Evolutionary conservation across 1,140 invertebrate genomes (phyloP).

Genomic region (Phymastichus coffea): DNA sequence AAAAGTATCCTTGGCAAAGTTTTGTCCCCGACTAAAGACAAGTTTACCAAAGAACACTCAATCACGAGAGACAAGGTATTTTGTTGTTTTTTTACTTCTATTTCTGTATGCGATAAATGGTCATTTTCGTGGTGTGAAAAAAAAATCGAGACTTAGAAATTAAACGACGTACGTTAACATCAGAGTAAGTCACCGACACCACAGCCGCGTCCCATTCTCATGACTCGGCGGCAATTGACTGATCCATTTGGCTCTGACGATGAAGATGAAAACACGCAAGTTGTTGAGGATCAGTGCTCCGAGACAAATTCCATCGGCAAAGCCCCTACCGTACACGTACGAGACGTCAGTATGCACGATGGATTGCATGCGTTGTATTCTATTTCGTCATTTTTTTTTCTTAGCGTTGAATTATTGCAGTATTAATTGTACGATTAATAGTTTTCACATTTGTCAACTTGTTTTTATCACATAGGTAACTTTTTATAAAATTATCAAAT

Average conservation of each 20-base stretch:
- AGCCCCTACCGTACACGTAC: conserved; percentile 45
- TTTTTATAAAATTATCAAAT: too few relatives aligned
- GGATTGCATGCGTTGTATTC: too few relatives aligned
- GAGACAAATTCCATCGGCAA: conserved; percentile 50
- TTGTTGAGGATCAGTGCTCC: conserved; percentile 50
- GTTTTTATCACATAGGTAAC: too few relatives aligned
- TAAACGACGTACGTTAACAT: background rate
- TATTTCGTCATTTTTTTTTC: conserved; percentile 1
- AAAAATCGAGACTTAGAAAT: too few relatives aligned
- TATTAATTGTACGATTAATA: too few relatives aligned
- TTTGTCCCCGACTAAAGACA: conserved; percentile 74
- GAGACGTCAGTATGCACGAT: conserved; percentile 50
- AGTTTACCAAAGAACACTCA: conserved; percentile 44
- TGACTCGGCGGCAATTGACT: conserved; percentile 82
- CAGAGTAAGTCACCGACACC: conserved; percentile 55
- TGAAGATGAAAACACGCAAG: conserved; percentile 63
- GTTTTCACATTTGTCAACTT: too few relatives aligned
- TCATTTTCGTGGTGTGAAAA: too few relatives aligned
- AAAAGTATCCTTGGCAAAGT: conserved; percentile 79
- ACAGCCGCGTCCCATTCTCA: conserved; percentile 62
- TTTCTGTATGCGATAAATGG: too few relatives aligned
- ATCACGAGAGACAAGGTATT: conserved; percentile 48
- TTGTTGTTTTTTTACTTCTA: conserved; percentile 5
- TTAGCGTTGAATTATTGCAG: too few relatives aligned
- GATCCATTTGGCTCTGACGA: conserved; percentile 92